Percentiles rank a stretch among this genome's conserved stretches.
phyloP scores from a whole-genome alignment of 2,888 invertebrate genomes.

The Buathra laborator region DNA sequence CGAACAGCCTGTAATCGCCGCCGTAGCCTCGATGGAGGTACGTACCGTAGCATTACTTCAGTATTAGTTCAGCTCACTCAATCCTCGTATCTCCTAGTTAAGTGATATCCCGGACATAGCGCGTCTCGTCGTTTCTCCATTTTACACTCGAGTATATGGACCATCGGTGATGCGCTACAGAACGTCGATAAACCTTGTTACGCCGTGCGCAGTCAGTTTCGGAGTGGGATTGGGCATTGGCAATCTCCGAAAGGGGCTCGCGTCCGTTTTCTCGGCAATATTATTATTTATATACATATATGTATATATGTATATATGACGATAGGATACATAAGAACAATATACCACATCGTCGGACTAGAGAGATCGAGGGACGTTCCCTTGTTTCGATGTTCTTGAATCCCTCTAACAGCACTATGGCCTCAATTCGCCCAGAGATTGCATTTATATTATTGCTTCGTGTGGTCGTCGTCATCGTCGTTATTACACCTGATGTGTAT shows the following conservation, averaged over 20 bases:
- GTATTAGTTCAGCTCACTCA: conserved; percentile 73
- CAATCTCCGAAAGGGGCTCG: not conserved
- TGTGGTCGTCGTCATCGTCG: conserved; percentile 23
- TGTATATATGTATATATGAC: not conserved
- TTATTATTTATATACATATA: not conserved
- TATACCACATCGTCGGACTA: not conserved
- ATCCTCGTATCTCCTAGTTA: conserved; percentile 73
- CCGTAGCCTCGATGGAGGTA: conserved; percentile 12
- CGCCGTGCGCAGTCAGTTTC: conserved; percentile 11
- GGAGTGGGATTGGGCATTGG: conserved; percentile 4
- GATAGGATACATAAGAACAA: not conserved
- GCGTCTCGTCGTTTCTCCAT: conserved; percentile 33
- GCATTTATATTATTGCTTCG: conserved; percentile 8
- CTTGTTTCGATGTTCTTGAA: conserved; percentile 3
- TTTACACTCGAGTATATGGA: not conserved
- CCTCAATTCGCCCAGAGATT: not conserved
- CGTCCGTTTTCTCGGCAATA: not conserved
- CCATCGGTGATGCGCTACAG: not conserved
- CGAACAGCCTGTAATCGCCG: conserved; percentile 15
- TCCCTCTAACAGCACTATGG: not conserved
- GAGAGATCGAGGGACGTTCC: not conserved
- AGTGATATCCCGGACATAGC: conserved; percentile 72
- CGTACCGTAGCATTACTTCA: conserved; percentile 74
- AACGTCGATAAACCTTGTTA: conserved; percentile 27
- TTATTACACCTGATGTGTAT: not conserved